Conservation (phyloP, 2,888 invertebrate species). For the Frankliniella intonsa region DNA sequence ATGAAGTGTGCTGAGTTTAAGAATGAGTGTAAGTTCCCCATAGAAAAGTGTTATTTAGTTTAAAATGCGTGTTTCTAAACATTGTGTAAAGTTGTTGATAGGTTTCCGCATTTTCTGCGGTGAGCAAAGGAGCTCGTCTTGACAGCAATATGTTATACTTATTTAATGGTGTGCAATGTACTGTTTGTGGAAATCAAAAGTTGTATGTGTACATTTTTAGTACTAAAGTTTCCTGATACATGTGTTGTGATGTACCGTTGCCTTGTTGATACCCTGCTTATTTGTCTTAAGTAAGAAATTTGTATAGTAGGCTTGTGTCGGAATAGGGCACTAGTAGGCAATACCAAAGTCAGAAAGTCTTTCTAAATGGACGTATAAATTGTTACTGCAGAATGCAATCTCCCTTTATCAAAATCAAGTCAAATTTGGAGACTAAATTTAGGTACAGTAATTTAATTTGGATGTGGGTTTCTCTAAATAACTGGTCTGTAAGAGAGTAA, state of each 20-base stretch:
- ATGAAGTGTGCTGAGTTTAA: background rate
- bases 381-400: background rate
- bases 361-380: background rate
- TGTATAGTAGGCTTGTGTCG: background rate
- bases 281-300: background rate
- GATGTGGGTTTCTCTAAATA: background rate
- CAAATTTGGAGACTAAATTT: no score
- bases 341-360: background rate
- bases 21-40: background rate
- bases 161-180: conserved; percentile 11
- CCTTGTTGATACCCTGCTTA: background rate
- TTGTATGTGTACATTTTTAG: conserved; percentile 15
- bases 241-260: conserved; percentile 16
- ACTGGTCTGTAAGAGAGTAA: background rate
- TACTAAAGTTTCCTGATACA: background rate
- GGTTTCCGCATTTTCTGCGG: conserved; percentile 7
- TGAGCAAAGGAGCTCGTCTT: conserved; percentile 17
- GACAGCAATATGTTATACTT: conserved; percentile 25
- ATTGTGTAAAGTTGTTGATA: background rate
- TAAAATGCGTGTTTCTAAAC: background rate
- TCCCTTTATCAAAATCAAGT: background rate
- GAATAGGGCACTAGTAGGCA: background rate
- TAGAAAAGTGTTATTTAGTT: conserved; percentile 4
- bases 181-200: conserved; percentile 20
- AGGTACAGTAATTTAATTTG: no score